Evolutionary conservation across 1,140 invertebrate genomes (phyloP), one percentile per base, ranked within the genome.

Genomic region (Diploscapter pachys): DNA sequence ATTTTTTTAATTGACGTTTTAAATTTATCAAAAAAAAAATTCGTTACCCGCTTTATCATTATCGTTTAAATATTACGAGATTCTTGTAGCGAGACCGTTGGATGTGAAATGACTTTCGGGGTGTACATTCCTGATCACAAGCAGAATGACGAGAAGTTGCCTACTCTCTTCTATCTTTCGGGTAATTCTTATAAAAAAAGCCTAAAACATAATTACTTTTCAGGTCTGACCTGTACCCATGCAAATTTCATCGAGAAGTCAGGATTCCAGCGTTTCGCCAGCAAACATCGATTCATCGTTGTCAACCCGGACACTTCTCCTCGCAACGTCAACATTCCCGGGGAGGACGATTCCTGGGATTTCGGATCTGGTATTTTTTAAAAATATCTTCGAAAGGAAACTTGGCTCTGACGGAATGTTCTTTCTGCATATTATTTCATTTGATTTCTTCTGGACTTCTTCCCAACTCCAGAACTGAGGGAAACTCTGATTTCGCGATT

Each of bases 261-360:
- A 66, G 95, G 95, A 56, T 91, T 92, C 78, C 96, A 99, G 88
- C 90, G 89, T 86, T 91, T 91, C 83, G 95, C 95, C 65, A 89
- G 92, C 50, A 88, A 95, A 84, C 88, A 93, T 85, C 91, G 91
- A 9, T 86, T 96, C 2, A 90, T 94, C 78, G 89, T 98, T 62
- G 92, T 99, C 3, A 91, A 91, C 79, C 95, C 96, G 4, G 96
- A 99, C 85, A 99, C 96, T 0, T 98, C 95, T 84, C 96, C 96
- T 5, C 89, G 91, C 89, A 87, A 87, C 87, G 87, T 61, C 4
- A 71, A 65, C 11, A 65, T 99, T 78, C 90, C 92, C 73, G 94
- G 94, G 3, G 93, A 98, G 87, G 85, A 86, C 81, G 93, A 94
- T 65, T 88, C 89, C 49, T 97, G 91, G 89, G 95, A 98, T 87